A percentile compares a stretch with the other conserved stretches of the same genome.
phyloP scores from a whole-genome alignment of 2,113 vertebrate species.

The Puffinus mauretanicus region DNA sequence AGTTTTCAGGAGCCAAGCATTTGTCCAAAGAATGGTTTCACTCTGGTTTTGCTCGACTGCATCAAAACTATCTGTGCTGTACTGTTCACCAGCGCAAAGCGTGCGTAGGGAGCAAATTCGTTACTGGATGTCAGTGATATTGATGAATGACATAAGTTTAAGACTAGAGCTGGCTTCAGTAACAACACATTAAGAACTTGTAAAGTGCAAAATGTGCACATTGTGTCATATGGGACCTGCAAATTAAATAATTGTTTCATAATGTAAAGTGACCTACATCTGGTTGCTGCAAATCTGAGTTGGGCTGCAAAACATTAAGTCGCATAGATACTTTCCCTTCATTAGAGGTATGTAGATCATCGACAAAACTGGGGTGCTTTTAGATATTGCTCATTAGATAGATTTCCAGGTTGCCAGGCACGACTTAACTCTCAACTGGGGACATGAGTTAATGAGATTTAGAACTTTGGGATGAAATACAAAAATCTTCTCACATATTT shows the following conservation, averaged over 20 bases:
- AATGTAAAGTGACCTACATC: background rate
- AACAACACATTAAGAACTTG: background rate
- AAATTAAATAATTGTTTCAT: background rate
- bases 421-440: background rate
- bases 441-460: background rate
- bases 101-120: background rate
- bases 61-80: fast-evolving
- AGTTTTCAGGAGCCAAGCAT: background rate
- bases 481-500: background rate
- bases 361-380: background rate
- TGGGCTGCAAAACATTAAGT: background rate
- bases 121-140: fast-evolving
- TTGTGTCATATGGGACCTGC: background rate
- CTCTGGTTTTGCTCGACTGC: background rate
- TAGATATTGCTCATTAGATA: background rate
- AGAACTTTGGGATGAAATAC: background rate
- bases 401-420: background rate
- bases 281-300: background rate
- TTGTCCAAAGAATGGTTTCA: background rate
- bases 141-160: background rate
- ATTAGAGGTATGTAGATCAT: background rate
- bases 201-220: background rate
- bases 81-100: background rate
- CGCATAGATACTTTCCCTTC: background rate
- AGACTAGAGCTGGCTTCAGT: background rate